Conservation (phyloP, 2,113 vertebrate genomes). For the Pongo abelii region DNA sequence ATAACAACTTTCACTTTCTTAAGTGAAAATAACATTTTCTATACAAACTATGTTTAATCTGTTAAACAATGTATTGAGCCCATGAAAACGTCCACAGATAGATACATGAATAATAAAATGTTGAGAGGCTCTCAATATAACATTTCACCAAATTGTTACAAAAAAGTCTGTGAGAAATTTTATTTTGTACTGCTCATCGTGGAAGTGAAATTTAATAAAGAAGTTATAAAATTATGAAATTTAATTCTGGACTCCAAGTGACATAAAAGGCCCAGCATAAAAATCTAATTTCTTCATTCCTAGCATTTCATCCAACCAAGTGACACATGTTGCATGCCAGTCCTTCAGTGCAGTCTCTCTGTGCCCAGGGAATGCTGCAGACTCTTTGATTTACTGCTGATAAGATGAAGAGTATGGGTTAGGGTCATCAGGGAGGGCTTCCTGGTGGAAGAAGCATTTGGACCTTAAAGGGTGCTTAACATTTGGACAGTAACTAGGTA, state of each 20-base stretch:
- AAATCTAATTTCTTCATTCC: neutral
- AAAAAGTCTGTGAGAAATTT: neutral
- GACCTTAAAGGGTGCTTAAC: neutral
- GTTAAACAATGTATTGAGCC: neutral
- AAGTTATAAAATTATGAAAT: neutral
- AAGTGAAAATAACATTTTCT: constrained; percentile 34
- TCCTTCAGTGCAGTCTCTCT: neutral
- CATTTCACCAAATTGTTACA: neutral
- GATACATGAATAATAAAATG: neutral
- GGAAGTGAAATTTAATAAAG: constrained; percentile 22
- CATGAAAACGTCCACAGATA: neutral
- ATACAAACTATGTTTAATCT: neutral
- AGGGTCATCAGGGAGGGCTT: neutral
- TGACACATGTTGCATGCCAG: neutral
- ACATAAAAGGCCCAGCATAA: neutral
- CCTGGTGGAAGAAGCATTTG: neutral
- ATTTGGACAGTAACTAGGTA: neutral
- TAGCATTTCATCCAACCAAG: neutral
- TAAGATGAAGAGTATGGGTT: neutral
- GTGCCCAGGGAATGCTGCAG: neutral
- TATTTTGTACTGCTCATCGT: constrained; percentile 1
- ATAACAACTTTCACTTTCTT: neutral
- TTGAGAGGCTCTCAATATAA: neutral
- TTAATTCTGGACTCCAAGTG: neutral
- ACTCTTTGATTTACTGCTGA: neutral